phyloP scores from a whole-genome alignment of 2,113 vertebrate genomes.

The Scophthalmus maximus region DNA sequence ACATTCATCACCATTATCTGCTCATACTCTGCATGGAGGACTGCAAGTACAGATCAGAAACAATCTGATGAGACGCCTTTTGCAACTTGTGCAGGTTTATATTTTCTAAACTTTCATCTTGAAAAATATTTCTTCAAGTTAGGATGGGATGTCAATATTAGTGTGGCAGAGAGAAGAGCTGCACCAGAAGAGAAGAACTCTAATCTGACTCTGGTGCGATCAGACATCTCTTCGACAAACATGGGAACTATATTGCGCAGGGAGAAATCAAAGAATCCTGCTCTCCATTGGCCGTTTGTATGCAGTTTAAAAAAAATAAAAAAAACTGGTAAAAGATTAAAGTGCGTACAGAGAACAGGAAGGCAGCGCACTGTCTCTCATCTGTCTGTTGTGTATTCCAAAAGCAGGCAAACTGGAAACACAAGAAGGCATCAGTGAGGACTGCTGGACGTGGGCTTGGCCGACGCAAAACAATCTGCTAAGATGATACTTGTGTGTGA shows the following conservation, averaged over 20 bases:
- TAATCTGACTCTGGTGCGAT: background rate
- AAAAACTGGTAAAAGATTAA: background rate
- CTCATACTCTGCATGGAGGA: background rate
- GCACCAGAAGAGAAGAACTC: background rate
- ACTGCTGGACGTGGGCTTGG: background rate
- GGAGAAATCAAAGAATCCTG: no score
- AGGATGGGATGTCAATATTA: background rate
- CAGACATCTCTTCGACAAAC: background rate
- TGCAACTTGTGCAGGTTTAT: background rate
- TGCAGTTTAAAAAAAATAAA: no score
- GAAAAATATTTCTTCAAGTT: background rate
- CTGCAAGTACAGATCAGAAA: background rate
- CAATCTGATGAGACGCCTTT: background rate
- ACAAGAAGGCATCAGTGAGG: background rate
- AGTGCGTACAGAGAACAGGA: background rate
- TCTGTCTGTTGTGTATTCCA: background rate
- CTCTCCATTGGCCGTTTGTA: no score
- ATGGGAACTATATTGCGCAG: no score
- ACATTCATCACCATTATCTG: constrained; percentile 1
- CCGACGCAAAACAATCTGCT: background rate
- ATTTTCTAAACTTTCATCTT: background rate
- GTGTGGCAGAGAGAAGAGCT: background rate
- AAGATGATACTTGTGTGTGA: constrained; percentile 22
- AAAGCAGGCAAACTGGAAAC: background rate
- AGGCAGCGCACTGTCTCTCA: background rate